These are phyloP conservation scores for Hippopotamus amphibius DNA, from an alignment of 2,113 vertebrate genomes.

Conservation along the genomic window DNA sequence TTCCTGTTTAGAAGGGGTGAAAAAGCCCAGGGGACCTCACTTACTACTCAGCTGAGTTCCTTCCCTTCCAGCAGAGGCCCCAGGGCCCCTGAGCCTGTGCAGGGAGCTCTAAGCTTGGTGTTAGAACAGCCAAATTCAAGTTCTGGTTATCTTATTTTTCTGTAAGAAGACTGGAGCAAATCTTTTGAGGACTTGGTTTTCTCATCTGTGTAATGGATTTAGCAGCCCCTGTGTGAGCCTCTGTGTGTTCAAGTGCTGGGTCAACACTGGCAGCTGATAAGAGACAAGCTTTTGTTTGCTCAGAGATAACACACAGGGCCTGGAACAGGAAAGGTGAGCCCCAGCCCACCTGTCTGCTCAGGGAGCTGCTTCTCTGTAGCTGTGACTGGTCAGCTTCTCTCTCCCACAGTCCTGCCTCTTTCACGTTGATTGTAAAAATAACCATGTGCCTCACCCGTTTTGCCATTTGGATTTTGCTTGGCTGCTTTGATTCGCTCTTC, in stretches of 20 bases:
- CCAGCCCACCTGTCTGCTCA: background rate
- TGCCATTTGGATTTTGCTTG: background rate
- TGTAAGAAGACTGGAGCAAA: background rate
- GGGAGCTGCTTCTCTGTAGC: background rate
- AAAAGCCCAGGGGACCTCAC: background rate
- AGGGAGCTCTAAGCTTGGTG: background rate
- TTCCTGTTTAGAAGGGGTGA: constrained; percentile 27
- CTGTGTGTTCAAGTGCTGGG: background rate
- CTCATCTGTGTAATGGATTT: background rate
- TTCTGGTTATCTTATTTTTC: background rate
- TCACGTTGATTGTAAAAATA: background rate
- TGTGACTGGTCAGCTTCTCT: background rate
- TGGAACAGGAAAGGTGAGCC: constrained; percentile 6
- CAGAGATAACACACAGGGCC: background rate
- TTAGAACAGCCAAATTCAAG: background rate
- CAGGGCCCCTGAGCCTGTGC: background rate
- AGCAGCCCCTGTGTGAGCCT: background rate
- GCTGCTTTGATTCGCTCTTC: background rate
- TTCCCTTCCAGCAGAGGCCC: background rate
- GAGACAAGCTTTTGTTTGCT: constrained; percentile 5
- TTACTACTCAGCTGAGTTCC: background rate
- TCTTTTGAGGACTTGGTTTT: constrained; percentile 19
- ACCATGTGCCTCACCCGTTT: rapidly evolving
- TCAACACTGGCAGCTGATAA: background rate
- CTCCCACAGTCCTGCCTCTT: background rate